Conservation (phyloP, 2,113 vertebrate genomes). For the Scalopus aquaticus region DNA sequence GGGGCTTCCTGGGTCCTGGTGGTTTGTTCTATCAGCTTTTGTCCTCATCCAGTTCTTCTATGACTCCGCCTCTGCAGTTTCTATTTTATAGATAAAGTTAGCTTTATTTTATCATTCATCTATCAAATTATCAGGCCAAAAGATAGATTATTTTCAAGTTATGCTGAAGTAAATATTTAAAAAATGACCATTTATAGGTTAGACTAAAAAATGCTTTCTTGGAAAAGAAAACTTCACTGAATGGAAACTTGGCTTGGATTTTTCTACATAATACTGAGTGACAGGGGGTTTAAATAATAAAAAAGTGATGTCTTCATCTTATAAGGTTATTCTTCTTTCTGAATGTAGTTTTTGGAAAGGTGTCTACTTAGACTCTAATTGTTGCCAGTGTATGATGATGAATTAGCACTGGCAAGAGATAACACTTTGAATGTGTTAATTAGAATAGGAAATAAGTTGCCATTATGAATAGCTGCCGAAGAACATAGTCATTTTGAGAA, state of each 20-base stretch:
- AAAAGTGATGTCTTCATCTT: not conserved
- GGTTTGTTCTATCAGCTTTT: not conserved
- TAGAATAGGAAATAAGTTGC: not conserved
- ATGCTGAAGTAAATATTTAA: not conserved
- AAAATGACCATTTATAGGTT: not conserved
- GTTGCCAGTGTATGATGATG: not conserved
- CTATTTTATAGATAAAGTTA: not conserved
- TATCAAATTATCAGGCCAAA: conserved; percentile 2
- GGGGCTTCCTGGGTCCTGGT: too few relatives aligned
- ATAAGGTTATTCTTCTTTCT: not conserved
- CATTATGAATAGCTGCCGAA: not conserved
- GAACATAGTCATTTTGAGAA: not conserved
- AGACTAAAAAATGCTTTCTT: not conserved
- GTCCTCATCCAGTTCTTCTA: not conserved
- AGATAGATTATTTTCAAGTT: not conserved
- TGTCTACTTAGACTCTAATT: not conserved
- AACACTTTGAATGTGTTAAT: not conserved
- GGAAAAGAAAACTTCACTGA: not conserved
- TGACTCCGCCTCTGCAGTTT: not conserved
- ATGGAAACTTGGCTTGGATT: not conserved
- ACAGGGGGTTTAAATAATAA: not conserved
- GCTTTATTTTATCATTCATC: not conserved
- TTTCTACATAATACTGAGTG: not conserved
- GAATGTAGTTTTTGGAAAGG: not conserved
- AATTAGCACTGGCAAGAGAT: not conserved